phyloP scores from a whole-genome alignment of 2,113 vertebrate genomes.

The Poeciliopsis retropinna region DNA sequence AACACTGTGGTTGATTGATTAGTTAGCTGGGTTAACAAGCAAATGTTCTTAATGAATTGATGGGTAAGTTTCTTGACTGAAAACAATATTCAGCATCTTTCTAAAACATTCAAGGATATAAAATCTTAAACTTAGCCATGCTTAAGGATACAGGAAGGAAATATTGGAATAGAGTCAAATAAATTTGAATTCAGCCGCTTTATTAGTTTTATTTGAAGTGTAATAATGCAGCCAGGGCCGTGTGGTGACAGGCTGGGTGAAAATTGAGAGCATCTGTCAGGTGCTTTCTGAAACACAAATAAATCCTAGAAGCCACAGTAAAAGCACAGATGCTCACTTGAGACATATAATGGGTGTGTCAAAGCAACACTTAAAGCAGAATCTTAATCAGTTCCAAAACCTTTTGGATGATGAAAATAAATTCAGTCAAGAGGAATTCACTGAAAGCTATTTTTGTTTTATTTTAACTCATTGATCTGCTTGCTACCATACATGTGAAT shows the following conservation, averaged over 20 bases:
- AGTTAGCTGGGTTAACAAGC: no score
- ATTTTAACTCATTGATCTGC: constrained; percentile 41
- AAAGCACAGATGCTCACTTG: constrained; percentile 30
- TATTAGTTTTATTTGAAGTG: constrained; percentile 55
- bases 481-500: constrained; percentile 19
- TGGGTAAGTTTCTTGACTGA: background rate
- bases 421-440: constrained; percentile 18
- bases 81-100: background rate
- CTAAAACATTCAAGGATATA: background rate
- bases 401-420: constrained; percentile 32
- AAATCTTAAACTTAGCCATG: constrained; percentile 1
- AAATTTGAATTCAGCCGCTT: constrained; percentile 35
- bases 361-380: constrained; percentile 34
- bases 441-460: constrained; percentile 27
- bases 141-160: constrained; percentile 20
- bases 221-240: constrained; percentile 50
- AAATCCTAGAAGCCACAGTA: constrained; percentile 11
- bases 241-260: constrained; percentile 7
- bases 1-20: no score
- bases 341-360: constrained; percentile 45
- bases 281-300: constrained; percentile 19
- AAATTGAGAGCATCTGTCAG: constrained; percentile 43
- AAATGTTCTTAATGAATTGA: no score
- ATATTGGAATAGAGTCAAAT: background rate
- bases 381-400: constrained; percentile 40